phyloP scores from a whole-genome alignment of 2,113 vertebrate species.

The Panthera tigris region DNA sequence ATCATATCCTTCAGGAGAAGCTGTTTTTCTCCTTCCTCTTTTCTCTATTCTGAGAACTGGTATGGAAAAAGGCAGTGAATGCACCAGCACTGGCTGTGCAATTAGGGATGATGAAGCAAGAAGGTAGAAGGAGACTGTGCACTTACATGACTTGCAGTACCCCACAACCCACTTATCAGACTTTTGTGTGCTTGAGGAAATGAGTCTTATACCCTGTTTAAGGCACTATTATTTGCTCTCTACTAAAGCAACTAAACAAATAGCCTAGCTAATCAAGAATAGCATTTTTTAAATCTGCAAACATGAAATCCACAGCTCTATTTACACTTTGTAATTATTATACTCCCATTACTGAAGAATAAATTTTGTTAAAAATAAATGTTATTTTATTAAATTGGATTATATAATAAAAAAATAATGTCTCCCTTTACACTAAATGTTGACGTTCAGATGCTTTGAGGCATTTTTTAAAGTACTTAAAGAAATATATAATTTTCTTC shows the following conservation, averaged over 20 bases:
- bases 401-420: not conserved
- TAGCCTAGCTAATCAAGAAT: not conserved
- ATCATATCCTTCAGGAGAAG: not conserved
- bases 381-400: not conserved
- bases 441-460: not conserved
- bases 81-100: not conserved
- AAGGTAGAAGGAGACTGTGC: not conserved
- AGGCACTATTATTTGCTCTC: not conserved
- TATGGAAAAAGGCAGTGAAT: not conserved
- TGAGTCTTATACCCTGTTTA: not conserved
- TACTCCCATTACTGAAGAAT: not conserved
- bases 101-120: not conserved
- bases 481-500: not conserved
- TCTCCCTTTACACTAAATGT: not conserved
- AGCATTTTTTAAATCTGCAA: not conserved
- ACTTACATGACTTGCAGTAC: not conserved
- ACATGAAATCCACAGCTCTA: not conserved
- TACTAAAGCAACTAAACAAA: not conserved
- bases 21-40: not conserved
- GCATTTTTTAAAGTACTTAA: not conserved
- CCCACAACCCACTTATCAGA: not conserved
- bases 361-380: not conserved
- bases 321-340: not conserved
- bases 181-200: not conserved
- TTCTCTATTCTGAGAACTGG: fast-evolving